Conservation (phyloP, 2,888 invertebrate species). For the Campoplex capitator region DNA sequence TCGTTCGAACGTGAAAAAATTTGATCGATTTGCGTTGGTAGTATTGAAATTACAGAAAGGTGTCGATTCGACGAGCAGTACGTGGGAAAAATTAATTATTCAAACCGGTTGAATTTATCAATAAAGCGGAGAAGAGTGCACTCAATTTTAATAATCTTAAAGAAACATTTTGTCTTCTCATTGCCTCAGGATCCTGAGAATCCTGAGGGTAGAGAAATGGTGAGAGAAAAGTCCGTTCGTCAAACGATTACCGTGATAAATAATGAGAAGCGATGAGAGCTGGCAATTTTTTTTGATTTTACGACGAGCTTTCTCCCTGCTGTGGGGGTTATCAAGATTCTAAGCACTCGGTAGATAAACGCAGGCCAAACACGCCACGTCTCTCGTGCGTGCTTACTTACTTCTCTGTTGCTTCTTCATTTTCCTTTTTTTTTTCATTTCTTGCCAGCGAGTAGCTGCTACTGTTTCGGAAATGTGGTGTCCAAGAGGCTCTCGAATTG, state of each 20-base stretch:
- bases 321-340: conserved; percentile 74
- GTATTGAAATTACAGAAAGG: no score
- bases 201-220: not conserved
- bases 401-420: conserved; percentile 45
- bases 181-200: not conserved
- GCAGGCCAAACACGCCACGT: conserved; percentile 76
- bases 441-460: conserved; percentile 34
- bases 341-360: conserved; percentile 72
- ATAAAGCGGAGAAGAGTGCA: no score
- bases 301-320: conserved; percentile 54
- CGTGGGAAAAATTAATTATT: not conserved
- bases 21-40: no score
- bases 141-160: not conserved
- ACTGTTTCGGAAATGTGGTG: conserved; percentile 36
- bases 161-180: not conserved
- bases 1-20: no score
- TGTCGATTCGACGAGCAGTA: no score
- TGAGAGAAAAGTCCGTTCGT: not conserved
- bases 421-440: not conserved
- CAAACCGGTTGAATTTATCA: not conserved
- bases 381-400: conserved; percentile 58
- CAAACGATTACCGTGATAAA: conserved; percentile 34
- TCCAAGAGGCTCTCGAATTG: conserved; percentile 75
- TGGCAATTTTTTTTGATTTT: conserved; percentile 37
- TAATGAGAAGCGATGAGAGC: conserved; percentile 63